Evolutionary conservation across 2,113 vertebrate species (phyloP).

Genomic region (Anguilla rostrata): DNA sequence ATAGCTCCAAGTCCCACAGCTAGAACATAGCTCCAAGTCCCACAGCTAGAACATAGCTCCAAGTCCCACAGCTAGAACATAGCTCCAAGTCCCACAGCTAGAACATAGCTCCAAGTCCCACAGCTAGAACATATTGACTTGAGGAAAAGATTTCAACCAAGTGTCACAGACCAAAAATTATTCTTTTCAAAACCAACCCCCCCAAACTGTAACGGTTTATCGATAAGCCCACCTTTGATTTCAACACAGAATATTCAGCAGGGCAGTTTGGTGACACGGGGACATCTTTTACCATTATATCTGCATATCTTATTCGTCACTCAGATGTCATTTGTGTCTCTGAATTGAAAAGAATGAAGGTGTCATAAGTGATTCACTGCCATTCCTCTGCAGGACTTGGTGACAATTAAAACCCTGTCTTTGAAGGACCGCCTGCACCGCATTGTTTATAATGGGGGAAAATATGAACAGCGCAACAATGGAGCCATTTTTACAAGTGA

Average conservation of each 20-base stretch:
- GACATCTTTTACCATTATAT: neutral
- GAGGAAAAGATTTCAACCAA: neutral
- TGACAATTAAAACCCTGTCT: neutral
- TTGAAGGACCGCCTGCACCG: neutral
- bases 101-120: neutral
- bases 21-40: constrained; percentile 15
- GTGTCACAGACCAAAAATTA: neutral
- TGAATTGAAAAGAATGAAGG: neutral
- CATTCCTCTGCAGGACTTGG: neutral
- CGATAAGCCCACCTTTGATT: no score
- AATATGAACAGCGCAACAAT: no score
- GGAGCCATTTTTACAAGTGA: no score
- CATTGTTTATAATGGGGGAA: no score
- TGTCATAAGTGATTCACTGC: neutral
- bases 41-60: neutral
- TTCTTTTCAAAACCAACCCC: neutral
- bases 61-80: neutral
- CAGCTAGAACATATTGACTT: neutral
- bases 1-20: neutral
- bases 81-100: neutral
- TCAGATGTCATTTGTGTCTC: neutral
- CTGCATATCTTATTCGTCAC: neutral
- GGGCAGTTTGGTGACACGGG: no score
- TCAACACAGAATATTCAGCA: no score
- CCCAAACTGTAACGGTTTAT: no score